A percentile compares a stretch with the other conserved stretches of the same genome.
Conservation (phyloP, 37 sponge, comb jelly and placozoan genomes). For the Ephydatia muelleri region DNA sequence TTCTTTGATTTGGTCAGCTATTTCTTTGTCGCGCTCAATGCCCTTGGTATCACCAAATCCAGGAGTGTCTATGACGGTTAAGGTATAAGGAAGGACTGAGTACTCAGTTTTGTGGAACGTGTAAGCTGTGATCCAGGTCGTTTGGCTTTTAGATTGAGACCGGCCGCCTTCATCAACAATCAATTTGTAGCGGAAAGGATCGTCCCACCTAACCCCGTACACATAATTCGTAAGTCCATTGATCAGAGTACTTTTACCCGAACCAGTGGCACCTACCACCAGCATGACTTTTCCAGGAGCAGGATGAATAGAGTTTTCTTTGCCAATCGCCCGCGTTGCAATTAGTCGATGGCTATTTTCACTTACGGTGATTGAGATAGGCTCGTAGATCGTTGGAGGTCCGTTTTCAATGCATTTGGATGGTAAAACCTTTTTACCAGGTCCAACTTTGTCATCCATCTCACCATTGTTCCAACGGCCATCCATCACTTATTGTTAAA, state of each 20-base stretch:
- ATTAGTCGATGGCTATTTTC: no score
- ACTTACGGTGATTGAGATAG: no score
- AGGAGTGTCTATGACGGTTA: slow-evolving; percentile 56
- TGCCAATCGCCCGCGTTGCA: not conserved
- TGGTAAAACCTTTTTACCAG: no score
- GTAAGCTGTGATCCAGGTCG: slow-evolving; percentile 44
- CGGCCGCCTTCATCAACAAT: slow-evolving; percentile 20
- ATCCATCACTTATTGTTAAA: no score
- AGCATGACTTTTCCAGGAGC: slow-evolving; percentile 23
- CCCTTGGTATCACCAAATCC: slow-evolving; percentile 47
- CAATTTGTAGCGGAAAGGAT: slow-evolving; percentile 43
- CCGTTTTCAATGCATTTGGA: no score
- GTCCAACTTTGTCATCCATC: no score
- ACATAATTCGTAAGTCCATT: slow-evolving; percentile 43
- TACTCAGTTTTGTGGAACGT: slow-evolving; percentile 11
- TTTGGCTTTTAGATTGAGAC: slow-evolving; percentile 31
- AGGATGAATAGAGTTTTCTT: not conserved
- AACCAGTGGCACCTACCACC: slow-evolving; percentile 49
- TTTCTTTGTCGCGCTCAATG: slow-evolving; percentile 21
- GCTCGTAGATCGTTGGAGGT: no score
- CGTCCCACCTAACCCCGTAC: slow-evolving; percentile 32
- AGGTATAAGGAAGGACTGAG: slow-evolving; percentile 7
- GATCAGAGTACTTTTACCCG: slow-evolving; percentile 51
- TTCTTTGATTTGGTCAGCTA: slow-evolving; percentile 17
- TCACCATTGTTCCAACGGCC: no score